Conservation (phyloP, 1,140 invertebrate species). For the Drosophila nebulosa region DNA sequence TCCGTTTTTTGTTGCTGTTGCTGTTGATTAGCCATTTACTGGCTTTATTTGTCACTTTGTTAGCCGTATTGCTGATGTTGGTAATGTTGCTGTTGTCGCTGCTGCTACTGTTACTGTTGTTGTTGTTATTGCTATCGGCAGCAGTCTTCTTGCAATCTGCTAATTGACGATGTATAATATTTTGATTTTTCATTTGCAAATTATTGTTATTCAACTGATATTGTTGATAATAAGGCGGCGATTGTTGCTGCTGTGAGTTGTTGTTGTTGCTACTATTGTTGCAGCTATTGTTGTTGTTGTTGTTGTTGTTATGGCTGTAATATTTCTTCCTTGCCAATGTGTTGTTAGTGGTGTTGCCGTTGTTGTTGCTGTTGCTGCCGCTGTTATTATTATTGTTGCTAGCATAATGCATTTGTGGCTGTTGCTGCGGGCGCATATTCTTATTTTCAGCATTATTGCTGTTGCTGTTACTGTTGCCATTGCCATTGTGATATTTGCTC, state of each 20-base stretch:
- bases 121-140: conserved; percentile 42
- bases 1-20: conserved; percentile 36
- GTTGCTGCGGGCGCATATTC: conserved; percentile 30
- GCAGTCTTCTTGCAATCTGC: conserved; percentile 26
- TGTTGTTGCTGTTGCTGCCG: conserved; percentile 38
- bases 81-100: conserved; percentile 2
- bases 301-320: conserved; percentile 29
- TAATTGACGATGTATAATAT: conserved; percentile 28
- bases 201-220: conserved; percentile 45
- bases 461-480: conserved; percentile 8
- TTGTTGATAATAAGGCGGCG: conserved; percentile 10
- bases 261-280: conserved; percentile 4
- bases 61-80: conserved; percentile 1
- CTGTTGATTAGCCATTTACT: conserved; percentile 23
- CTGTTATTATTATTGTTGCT: conserved; percentile 26
- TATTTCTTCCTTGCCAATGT: conserved; percentile 54
- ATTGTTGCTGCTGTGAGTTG: conserved; percentile 37
- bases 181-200: conserved; percentile 54
- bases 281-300: conserved; percentile 25
- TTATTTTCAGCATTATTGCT: neutral
- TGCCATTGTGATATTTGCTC: conserved; percentile 30
- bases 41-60: conserved; percentile 22
- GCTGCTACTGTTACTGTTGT: conserved; percentile 13
- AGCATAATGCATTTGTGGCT: conserved; percentile 14
- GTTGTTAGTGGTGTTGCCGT: conserved; percentile 28